These are phyloP conservation scores for Bungarus multicinctus DNA, from an alignment of 2,113 vertebrate species.

Conservation along the genomic window DNA sequence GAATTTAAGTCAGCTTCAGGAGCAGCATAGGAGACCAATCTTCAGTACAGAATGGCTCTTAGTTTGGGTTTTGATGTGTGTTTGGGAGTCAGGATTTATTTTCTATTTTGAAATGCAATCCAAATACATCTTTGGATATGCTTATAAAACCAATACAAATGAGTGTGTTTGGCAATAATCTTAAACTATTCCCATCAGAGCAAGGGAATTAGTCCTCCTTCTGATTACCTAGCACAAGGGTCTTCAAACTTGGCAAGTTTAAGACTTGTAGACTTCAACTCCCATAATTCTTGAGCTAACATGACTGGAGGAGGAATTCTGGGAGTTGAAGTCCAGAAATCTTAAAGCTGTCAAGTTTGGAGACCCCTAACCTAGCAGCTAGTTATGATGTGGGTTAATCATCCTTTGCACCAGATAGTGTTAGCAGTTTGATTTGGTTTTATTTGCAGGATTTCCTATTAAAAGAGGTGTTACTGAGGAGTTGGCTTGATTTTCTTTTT, in stretches of 20 bases:
- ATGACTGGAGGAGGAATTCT: too few species aligned
- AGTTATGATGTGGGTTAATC: background rate
- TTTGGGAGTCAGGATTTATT: background rate
- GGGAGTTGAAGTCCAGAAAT: too few species aligned
- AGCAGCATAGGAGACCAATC: background rate
- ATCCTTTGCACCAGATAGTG: background rate
- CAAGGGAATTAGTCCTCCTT: too few species aligned
- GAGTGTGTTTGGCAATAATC: background rate
- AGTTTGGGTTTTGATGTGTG: background rate
- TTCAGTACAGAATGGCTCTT: background rate
- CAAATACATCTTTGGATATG: background rate
- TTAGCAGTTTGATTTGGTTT: background rate
- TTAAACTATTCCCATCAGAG: background rate
- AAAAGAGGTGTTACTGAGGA: background rate
- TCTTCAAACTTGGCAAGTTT: too few species aligned
- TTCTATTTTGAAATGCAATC: background rate
- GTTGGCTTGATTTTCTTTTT: background rate
- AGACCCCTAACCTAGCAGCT: background rate
- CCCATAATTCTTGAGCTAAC: too few species aligned
- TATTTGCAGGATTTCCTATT: background rate
- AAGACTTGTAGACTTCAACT: too few species aligned
- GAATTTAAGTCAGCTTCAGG: background rate
- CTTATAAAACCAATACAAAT: background rate
- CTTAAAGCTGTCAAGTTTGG: too few species aligned
- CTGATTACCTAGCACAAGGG: background rate